A percentile compares a stretch with the other conserved stretches of the same genome.
Evolutionary conservation across 2,113 vertebrate species (phyloP).

Genomic region (Myanophis thanlyinensis): DNA sequence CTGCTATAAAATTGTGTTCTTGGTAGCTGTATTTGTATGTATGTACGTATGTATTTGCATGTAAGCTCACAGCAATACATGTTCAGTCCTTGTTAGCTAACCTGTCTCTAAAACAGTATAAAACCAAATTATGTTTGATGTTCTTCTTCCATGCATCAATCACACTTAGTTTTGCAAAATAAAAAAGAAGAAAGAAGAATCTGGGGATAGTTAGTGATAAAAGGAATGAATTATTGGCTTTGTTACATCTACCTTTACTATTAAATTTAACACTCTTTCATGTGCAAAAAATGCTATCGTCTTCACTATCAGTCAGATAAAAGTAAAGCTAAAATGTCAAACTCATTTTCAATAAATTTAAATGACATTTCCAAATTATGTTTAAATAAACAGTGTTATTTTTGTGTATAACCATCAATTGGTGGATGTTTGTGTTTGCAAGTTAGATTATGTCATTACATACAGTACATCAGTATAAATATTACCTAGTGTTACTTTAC

Average conservation of each 20-base stretch:
- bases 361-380: conserved; percentile 13
- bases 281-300: not conserved
- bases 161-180: not conserved
- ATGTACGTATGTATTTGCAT: not conserved
- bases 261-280: conserved; percentile 12
- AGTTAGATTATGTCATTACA: not conserved
- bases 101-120: conserved; percentile 25
- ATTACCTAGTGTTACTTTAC: not conserved
- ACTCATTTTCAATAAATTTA: not conserved
- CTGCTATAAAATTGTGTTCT: not conserved
- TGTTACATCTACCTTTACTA: conserved; percentile 29
- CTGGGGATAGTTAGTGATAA: conserved; percentile 15
- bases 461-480: not conserved
- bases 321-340: not conserved
- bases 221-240: conserved; percentile 18
- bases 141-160: conserved; percentile 23
- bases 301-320: conserved; percentile 1
- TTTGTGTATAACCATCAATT: not conserved
- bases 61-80: not conserved
- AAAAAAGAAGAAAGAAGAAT: not conserved
- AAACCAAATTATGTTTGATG: conserved; percentile 31
- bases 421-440: not conserved
- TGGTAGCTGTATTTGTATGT: not conserved
- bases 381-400: not conserved
- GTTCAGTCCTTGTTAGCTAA: not conserved